Base-by-base conservation (phyloP, 2,797 vertebrate species). In the Hirundo rustica region DNA sequence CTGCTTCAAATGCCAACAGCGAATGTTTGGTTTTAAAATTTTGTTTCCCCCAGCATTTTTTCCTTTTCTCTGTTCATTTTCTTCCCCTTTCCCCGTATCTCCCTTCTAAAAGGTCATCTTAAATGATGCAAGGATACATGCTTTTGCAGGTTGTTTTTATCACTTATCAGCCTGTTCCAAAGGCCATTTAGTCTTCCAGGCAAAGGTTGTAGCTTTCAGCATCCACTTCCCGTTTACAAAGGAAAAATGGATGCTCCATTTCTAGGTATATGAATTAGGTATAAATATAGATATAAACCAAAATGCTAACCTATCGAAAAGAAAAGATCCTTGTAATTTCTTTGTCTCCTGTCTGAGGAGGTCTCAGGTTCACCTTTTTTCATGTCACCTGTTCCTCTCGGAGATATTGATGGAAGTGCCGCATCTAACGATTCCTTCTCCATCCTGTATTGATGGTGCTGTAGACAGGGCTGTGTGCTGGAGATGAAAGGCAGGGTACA, bases 61-160 rank as follows among this genome's bases (percentile, higher is more conserved):
- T 61, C 57, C 73, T 60, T 32, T 21, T 13, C 66, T 71, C 62
- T 62, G 9, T 80, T 92, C 34, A 27, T 91, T 90, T 89, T 81
- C 79, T 88, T 51, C 58, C 66, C 50, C 29, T 72, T 74, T 92
- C 68, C 68, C 42, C 7, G 17, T 88, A 53, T 66, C 85, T 95
- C 45, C 68, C 65, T 87, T 88, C 78, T 79, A 65, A 97, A 97
- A 97, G 97, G 97, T 97, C 95, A 96, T 80, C 94, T 92, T 71
- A 93, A 97, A 94, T 82, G 96, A 96, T 95, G 96, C 92, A 94
- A 91, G 86, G 84, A 92, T 95, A 86, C 61, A 53, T 91, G 94
- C 75, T 89, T 94, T 95, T 94, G 88, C 80, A 53, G 84, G 85
- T 85, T 93, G 87, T 95, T 95, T 96, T 91, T 91, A 94, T 96